A percentile compares a stretch with the other conserved stretches of the same genome.
Evolutionary conservation across 2,888 invertebrate species (phyloP).

Genomic region (Temnothorax unifasciatus): DNA sequence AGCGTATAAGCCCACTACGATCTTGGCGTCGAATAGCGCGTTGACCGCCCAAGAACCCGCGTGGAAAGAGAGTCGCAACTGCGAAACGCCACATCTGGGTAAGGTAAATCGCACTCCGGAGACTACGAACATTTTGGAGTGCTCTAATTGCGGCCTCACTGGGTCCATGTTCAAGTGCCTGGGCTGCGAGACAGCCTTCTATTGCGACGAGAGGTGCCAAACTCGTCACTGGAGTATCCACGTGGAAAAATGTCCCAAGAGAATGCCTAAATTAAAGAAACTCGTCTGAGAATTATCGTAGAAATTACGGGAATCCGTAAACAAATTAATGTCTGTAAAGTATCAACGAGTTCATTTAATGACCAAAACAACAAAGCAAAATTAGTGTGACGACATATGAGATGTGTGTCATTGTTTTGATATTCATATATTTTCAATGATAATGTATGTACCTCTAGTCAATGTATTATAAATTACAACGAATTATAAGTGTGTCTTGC

Average conservation of each 20-base stretch:
- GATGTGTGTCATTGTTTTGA: constrained; percentile 8
- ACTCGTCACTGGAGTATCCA: constrained; percentile 82
- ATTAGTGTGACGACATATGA: background rate
- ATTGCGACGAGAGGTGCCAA: constrained; percentile 83
- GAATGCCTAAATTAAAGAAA: constrained; percentile 84
- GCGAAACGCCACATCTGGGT: constrained; percentile 79
- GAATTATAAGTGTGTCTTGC: constrained; percentile 14
- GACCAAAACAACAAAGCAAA: background rate
- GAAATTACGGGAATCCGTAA: background rate
- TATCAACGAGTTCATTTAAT: background rate
- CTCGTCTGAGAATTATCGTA: constrained; percentile 66
- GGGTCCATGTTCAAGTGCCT: constrained; percentile 82
- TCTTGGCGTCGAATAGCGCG: background rate
- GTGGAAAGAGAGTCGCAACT: constrained; percentile 67
- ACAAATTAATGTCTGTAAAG: background rate
- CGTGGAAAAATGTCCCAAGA: constrained; percentile 81
- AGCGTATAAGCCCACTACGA: constrained; percentile 4
- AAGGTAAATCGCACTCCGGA: constrained; percentile 75
- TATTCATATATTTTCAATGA: constrained; percentile 12
- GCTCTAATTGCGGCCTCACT: constrained; percentile 78
- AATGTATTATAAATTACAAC: constrained; percentile 31
- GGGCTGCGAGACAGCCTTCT: constrained; percentile 81
- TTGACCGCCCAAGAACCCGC: constrained; percentile 17
- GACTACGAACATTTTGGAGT: constrained; percentile 70
- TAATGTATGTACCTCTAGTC: constrained; percentile 42